Evolutionary conservation across 1,140 invertebrate genomes (phyloP).

Genomic region (Ceratosolen fusciceps): DNA sequence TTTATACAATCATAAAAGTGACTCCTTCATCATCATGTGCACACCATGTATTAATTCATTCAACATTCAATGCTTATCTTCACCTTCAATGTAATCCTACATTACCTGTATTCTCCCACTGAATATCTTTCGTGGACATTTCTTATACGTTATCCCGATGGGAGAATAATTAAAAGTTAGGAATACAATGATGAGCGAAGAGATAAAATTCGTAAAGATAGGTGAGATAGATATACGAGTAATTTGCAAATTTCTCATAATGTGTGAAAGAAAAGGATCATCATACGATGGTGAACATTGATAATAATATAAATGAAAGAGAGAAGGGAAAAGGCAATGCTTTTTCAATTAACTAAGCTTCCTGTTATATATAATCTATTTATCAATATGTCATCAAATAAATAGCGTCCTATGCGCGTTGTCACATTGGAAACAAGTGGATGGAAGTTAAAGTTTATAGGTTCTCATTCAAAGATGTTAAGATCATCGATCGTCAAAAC

Average conservation of each 20-base stretch:
- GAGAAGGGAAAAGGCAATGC: background rate
- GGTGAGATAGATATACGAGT: conserved; percentile 23
- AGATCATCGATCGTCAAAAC: conserved; percentile 28
- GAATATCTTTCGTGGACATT: conserved; percentile 21
- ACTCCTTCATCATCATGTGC: conserved; percentile 41
- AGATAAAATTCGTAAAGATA: conserved; percentile 5
- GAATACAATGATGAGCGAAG: conserved; percentile 32
- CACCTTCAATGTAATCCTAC: conserved; percentile 26
- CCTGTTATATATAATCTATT: conserved; percentile 10
- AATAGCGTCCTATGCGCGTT: conserved; percentile 38
- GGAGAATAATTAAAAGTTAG: conserved; percentile 22
- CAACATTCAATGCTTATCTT: conserved; percentile 30
- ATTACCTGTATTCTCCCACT: conserved; percentile 32
- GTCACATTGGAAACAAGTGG: conserved; percentile 35
- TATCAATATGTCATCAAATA: conserved; percentile 43
- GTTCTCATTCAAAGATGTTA: conserved; percentile 38
- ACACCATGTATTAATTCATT: conserved; percentile 42
- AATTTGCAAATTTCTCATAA: conserved; percentile 20
- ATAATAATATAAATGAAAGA: background rate
- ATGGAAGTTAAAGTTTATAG: no score
- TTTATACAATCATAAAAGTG: conserved; percentile 50
- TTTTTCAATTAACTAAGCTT: conserved; percentile 18
- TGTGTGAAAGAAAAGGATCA: conserved; percentile 15
- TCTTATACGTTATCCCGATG: conserved; percentile 26
- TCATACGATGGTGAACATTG: background rate